These are phyloP conservation scores for Illadopsis cleaveri DNA, from an alignment of 2,113 vertebrate species.

Conservation along the genomic window DNA sequence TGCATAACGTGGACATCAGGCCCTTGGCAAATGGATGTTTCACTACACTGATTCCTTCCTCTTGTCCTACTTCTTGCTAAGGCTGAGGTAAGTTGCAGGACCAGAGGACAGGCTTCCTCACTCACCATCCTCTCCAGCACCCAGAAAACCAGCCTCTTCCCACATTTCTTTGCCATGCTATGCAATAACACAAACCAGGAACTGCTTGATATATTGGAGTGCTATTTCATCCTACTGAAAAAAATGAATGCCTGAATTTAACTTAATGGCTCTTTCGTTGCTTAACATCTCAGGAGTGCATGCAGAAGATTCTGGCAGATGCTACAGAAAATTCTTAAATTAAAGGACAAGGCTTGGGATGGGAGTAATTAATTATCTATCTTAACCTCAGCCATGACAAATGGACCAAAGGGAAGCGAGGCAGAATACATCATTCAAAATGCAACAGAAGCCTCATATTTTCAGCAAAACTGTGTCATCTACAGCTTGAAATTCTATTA, in stretches of 20 bases:
- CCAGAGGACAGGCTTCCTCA: neutral
- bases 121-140: neutral
- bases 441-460: neutral
- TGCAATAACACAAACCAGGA: neutral
- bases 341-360: neutral
- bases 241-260: neutral
- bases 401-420: neutral
- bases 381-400: neutral
- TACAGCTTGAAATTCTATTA: slow-evolving; percentile 6
- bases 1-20: neutral
- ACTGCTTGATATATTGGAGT: neutral
- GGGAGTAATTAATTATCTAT: slow-evolving; percentile 12
- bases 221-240: neutral
- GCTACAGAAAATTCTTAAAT: slow-evolving; percentile 24
- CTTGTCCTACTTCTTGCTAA: neutral
- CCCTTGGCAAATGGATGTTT: neutral
- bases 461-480: slow-evolving; percentile 17
- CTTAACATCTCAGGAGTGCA: slow-evolving; percentile 3
- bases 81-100: neutral
- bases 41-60: neutral
- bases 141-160: neutral
- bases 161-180: neutral
- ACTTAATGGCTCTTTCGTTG: neutral
- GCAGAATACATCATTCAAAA: neutral
- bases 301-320: neutral